Evolutionary conservation across 2,888 invertebrate species (phyloP).

Genomic region (Deilephila porcellus): DNA sequence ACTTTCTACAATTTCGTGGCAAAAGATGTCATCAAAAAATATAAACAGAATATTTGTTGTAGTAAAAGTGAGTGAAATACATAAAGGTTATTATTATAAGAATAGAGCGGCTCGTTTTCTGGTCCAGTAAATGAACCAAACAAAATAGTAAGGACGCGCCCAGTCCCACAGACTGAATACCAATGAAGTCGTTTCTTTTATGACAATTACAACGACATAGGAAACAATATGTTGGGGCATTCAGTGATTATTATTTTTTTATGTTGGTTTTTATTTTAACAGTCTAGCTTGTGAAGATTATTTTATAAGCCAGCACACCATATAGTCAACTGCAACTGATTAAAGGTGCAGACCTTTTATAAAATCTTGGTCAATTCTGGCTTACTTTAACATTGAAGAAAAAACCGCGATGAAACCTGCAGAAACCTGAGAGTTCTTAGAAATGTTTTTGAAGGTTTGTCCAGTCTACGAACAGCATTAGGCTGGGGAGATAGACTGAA

Average conservation of each 20-base stretch:
- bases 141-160: slow-evolving; percentile 3
- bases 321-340: no score
- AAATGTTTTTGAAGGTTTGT: no score
- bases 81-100: slow-evolving; percentile 16
- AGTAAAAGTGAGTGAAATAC: background rate
- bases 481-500: no score
- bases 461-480: no score
- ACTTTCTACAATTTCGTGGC: background rate
- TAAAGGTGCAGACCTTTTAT: no score
- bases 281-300: background rate
- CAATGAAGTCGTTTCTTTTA: slow-evolving; percentile 20
- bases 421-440: no score
- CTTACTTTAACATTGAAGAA: no score
- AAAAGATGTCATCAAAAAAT: slow-evolving; percentile 16
- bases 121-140: slow-evolving; percentile 16
- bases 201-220: slow-evolving; percentile 16
- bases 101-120: slow-evolving; percentile 15
- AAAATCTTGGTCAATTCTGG: no score
- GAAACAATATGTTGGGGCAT: slow-evolving; percentile 17
- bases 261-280: background rate
- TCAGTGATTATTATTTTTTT: background rate
- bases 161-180: slow-evolving; percentile 15
- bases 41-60: slow-evolving; percentile 8
- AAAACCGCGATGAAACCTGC: no score
- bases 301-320: background rate